Percentiles rank a stretch among this genome's conserved stretches.
Conservation (phyloP, 2,888 invertebrate species). For the Lypha dubia region DNA sequence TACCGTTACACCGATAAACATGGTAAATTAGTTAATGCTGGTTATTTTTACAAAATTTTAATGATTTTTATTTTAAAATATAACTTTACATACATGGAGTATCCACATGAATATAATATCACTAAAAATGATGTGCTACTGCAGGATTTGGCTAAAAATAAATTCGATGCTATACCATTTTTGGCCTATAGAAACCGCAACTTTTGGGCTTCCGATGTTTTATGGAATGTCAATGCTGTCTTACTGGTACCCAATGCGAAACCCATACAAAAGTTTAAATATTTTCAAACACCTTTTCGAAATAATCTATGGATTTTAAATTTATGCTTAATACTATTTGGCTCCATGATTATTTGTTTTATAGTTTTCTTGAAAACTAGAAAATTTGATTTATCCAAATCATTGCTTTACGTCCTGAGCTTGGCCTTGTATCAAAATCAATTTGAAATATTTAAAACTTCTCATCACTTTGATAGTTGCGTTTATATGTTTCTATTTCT, state of each 20-base stretch:
- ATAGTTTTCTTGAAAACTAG: neutral
- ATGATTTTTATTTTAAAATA: conserved; percentile 28
- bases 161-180: conserved; percentile 28
- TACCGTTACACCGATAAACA: conserved; percentile 28
- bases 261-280: conserved; percentile 48
- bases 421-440: conserved; percentile 54
- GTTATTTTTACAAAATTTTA: conserved; percentile 54
- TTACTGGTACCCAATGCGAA: conserved; percentile 48
- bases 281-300: conserved; percentile 42
- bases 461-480: neutral
- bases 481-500: conserved; percentile 30
- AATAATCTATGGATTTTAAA: neutral
- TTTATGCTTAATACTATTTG: neutral
- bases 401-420: conserved; percentile 43
- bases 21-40: conserved; percentile 20
- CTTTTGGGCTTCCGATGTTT: conserved; percentile 25
- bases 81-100: conserved; percentile 45
- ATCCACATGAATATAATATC: conserved; percentile 37
- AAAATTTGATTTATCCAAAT: conserved; percentile 27
- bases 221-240: conserved; percentile 23
- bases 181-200: neutral
- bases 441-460: neutral
- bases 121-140: conserved; percentile 10
- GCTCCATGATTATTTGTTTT: neutral
- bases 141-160: neutral